Evolutionary conservation across 2,113 vertebrate species (phyloP), one percentile per base, ranked within the genome.

Genomic region (Myotis lucifugus): DNA sequence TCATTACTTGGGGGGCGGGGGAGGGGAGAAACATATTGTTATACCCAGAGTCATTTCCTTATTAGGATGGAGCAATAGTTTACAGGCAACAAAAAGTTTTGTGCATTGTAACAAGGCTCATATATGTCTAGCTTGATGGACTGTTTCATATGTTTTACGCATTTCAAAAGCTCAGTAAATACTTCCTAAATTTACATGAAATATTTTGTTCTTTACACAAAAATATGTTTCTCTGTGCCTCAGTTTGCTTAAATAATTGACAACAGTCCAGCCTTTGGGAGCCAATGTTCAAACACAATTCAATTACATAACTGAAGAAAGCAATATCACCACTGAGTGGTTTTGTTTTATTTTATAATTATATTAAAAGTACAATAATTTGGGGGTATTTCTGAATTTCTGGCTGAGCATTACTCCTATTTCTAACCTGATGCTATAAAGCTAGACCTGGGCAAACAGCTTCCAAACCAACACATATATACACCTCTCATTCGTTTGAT

Each of bases 221-320:
- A n/a, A 95, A 88, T 11, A 9, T 37, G 52, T 94, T 93, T 66
- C 34, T 79, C 32, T 91, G 42, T 12, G 5, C 5, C 37, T 93
- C 37, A 29, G 46, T 29, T 90, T 88, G 10, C 56, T 85, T 85
- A 85, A 95, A 77, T 91, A 89, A 85, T 85, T 93, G 76, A 72
- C 56, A 87, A 82, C 18, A 87, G 40, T 3, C 15, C 5, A 29
- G 27, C 0, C 29, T 59, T 91, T 67, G 72, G 15, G 42, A 96
- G 29, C 25, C 50, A 93, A 6, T 89, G 59, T 84, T 97, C 73
- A 95, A 84, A 67, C 88, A 67, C 34, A 88, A 72, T 69, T 91
- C 93, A 91, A 18, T 86, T 79, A 72, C 40, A 50, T 88, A 91
- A 96, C 46, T 94, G n/a, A 84, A 67, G 87, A 95, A 93, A 91